phyloP scores from a whole-genome alignment of 2,888 invertebrate species.

The Clusia tigrina region DNA sequence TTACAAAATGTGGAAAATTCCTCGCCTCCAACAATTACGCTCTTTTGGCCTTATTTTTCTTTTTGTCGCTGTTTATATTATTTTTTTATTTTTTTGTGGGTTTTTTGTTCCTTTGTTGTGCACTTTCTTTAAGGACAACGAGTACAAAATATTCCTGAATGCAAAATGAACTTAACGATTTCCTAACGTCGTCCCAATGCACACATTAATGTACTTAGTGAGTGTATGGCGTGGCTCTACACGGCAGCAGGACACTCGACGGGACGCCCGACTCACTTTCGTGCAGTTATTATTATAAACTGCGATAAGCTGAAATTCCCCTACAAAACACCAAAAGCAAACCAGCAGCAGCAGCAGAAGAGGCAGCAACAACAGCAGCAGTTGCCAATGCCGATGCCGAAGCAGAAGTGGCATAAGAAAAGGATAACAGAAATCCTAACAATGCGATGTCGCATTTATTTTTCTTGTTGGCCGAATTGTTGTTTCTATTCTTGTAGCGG shows the following conservation, averaged over 20 bases:
- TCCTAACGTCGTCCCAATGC: conserved; percentile 38
- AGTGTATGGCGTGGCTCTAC: neutral
- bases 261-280: conserved; percentile 15
- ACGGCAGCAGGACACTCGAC: conserved; percentile 14
- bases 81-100: conserved; percentile 4
- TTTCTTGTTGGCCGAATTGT: conserved; percentile 1
- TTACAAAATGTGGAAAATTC: conserved; percentile 10
- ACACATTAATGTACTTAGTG: conserved; percentile 21
- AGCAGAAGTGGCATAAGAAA: neutral
- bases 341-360: neutral
- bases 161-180: conserved; percentile 42
- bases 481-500: neutral
- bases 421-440: conserved; percentile 10
- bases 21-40: conserved; percentile 12
- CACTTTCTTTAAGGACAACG: neutral
- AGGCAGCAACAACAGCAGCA: too few relatives aligned
- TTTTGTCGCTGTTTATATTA: too few relatives aligned
- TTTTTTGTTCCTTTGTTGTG: neutral
- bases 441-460: conserved; percentile 9
- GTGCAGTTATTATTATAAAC: conserved; percentile 22
- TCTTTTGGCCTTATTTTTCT: neutral
- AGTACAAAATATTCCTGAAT: conserved; percentile 34
- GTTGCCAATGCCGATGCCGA: too few relatives aligned
- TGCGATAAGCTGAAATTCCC: conserved; percentile 19
- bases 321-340: conserved; percentile 1